Evolutionary conservation across 2,797 vertebrate genomes (phyloP).

Genomic region (Sebastolobus altivelis): DNA sequence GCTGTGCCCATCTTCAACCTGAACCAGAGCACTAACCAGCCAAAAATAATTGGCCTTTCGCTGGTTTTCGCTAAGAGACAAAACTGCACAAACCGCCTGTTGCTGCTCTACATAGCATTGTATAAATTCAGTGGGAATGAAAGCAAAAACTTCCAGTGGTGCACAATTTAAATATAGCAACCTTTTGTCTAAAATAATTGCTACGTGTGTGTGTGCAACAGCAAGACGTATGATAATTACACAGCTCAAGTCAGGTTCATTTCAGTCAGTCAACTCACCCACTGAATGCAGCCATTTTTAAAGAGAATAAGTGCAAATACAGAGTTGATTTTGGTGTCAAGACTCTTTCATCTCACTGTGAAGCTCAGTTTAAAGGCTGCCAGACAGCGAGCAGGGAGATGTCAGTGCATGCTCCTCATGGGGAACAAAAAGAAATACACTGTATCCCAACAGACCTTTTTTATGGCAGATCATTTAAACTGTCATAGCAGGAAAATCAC

Average conservation of each 20-base stretch:
- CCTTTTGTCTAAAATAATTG: constrained; percentile 75
- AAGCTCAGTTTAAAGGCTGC: constrained; percentile 36
- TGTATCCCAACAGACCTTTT: constrained; percentile 17
- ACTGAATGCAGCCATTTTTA: constrained; percentile 53
- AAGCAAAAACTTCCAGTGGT: constrained; percentile 45
- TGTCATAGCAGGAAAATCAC: constrained; percentile 4
- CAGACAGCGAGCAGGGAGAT: constrained; percentile 11
- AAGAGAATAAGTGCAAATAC: constrained; percentile 40
- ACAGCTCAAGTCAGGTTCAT: constrained; percentile 62
- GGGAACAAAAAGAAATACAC: constrained; percentile 16
- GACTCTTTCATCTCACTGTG: constrained; percentile 41
- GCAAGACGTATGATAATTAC: constrained; percentile 67
- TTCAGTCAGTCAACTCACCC: constrained; percentile 67
- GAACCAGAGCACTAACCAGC: constrained; percentile 15
- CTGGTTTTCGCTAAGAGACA: constrained; percentile 18
- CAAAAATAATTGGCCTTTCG: constrained; percentile 23
- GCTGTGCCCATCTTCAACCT: constrained; percentile 16
- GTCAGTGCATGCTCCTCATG: background rate
- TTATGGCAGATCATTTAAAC: constrained; percentile 3
- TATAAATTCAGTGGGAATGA: constrained; percentile 34
- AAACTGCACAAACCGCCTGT: constrained; percentile 24
- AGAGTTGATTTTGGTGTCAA: constrained; percentile 44
- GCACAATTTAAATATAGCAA: constrained; percentile 68
- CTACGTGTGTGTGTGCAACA: constrained; percentile 58
- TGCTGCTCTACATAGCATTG: background rate